Conservation (phyloP, 2,113 vertebrate species). For the Azemiops feae region DNA sequence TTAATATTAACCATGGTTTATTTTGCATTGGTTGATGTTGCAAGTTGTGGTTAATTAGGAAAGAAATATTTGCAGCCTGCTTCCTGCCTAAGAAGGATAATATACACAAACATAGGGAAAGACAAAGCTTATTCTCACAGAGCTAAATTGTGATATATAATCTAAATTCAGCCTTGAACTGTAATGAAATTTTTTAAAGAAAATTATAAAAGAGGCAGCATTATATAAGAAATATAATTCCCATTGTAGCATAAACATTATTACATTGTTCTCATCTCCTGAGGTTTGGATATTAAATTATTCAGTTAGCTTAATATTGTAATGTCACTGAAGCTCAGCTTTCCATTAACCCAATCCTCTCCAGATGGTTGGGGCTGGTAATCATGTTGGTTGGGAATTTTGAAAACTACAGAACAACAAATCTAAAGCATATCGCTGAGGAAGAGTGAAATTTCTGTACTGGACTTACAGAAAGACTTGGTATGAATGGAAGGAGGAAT, state of each 20-base stretch:
- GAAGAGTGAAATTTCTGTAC: background rate
- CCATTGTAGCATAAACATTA: background rate
- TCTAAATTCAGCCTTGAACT: background rate
- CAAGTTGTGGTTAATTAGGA: background rate
- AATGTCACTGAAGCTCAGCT: background rate
- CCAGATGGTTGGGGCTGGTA: background rate
- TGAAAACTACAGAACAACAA: background rate
- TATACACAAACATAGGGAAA: background rate
- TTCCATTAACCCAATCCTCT: background rate
- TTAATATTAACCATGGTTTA: background rate
- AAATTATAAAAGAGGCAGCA: background rate
- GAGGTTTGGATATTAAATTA: background rate
- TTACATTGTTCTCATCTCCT: background rate
- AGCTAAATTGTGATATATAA: background rate
- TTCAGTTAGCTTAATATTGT: background rate
- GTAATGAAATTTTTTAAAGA: background rate
- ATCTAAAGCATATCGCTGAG: background rate
- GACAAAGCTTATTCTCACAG: background rate
- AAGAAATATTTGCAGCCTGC: background rate
- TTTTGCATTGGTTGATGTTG: background rate
- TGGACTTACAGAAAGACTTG: background rate
- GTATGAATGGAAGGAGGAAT: background rate
- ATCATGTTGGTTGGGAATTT: background rate
- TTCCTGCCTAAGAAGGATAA: background rate
- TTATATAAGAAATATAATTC: background rate